These are phyloP conservation scores for Drosophila prostipennis DNA, from an alignment of 2,888 invertebrate species.

Conservation along the genomic window DNA sequence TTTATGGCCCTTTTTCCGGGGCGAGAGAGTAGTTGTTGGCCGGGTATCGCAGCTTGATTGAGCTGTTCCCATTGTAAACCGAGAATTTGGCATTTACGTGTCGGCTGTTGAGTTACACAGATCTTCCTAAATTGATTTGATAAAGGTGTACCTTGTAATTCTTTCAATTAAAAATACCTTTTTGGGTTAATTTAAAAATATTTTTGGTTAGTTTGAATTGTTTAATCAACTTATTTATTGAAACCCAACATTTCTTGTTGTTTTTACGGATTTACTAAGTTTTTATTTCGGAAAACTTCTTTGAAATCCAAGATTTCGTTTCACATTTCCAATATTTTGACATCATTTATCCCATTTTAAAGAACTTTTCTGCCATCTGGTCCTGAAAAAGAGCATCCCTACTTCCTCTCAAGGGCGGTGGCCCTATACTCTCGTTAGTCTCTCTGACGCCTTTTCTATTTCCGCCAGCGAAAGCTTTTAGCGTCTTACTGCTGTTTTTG, in stretches of 20 bases:
- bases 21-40: neutral
- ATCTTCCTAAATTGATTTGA: neutral
- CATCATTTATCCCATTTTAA: too few relatives aligned
- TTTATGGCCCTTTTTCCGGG: conserved; percentile 34
- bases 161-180: neutral
- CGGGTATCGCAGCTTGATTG: conserved; percentile 11
- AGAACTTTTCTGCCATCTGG: neutral
- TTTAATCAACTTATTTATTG: neutral
- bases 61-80: neutral
- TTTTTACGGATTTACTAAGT: too few relatives aligned
- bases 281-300: too few relatives aligned
- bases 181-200: too few relatives aligned
- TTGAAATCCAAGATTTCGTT: neutral
- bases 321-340: too few relatives aligned
- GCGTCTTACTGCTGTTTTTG: conserved; percentile 46
- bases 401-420: conserved; percentile 11
- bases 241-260: too few relatives aligned
- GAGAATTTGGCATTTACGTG: neutral
- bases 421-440: conserved; percentile 35
- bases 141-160: neutral
- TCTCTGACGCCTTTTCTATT: conserved; percentile 44
- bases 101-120: neutral
- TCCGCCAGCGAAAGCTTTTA: conserved; percentile 56
- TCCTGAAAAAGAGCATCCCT: conserved; percentile 23
- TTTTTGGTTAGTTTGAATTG: neutral